Base-by-base conservation (phyloP, 2,797 vertebrate species). In the Oreochromis grahami region DNA sequence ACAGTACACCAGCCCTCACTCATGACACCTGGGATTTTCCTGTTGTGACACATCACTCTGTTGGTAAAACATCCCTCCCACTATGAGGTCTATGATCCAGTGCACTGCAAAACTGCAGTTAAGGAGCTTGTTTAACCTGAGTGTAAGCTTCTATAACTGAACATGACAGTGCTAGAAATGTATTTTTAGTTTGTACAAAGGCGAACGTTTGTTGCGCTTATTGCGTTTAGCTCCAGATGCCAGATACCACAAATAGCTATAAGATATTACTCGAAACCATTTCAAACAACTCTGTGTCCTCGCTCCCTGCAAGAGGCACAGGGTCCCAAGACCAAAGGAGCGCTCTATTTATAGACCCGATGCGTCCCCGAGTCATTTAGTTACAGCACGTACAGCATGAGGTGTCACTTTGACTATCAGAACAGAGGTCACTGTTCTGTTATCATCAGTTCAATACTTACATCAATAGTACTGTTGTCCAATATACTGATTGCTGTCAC, bases 301-400 rank as follows among this genome's bases (percentile, higher is more conserved):
- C 63, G 12, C 70, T 89, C 74, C 34, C 45, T 72, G 77, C 70
- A 79, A 79, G 63, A 72, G 19, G 70, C 58, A 68, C 86, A 70
- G 8, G 63, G 43, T 56, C 76, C 82, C 41, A 56, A 87, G 79
- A 87, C 88, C 65, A 56, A 76, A 60, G 76, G 36, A 72, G 24
- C 3, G 5, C 19, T 84, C 91, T 93, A 94, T 95, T 94, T 85
- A 88, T 93, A 93, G 90, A 82, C 29, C 45, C 4, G 17, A 32
- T 10, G 76, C 87, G 63, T 79, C 88, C 63, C 72, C 10, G 80
- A 80, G 85, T 87, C 89, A 87, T 89, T 50, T 74, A 17, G 55
- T 89, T 87, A 84, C 84, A 89, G 65, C 76, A 58, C 3, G 19
- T 51, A 74, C 79, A 78, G 55, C 1, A 51, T 77, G 9, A 51